Base-by-base conservation (phyloP, 2,888 invertebrate species). In the Microctonus aethiopoides region DNA sequence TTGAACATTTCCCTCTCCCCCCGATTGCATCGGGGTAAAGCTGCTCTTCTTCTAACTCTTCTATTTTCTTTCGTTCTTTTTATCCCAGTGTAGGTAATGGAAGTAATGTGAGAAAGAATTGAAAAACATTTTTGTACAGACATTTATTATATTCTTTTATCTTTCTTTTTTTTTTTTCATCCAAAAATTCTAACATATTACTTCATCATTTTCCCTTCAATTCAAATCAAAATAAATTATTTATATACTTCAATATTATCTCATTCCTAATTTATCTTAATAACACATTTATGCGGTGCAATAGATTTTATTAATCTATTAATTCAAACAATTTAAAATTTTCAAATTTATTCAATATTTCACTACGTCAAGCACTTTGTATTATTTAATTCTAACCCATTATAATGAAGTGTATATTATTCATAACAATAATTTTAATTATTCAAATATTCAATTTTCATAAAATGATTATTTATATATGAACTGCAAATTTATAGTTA, bases 101-200 rank as follows among this genome's bases (percentile, higher is more conserved):
- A 51, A 36, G 63, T 63, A 63, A 63, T 63, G 22, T 34, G n/a
- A 59, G 57, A 36, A 60, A 54, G 63, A 60, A 54, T 29, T 34
- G 66, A 63, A 63, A 63, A 63, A 63, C 52, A 63, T 52, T 63
- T 63, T 24, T 4, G 6, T 52, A 34, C 24, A 20, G 9, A 60
- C 60, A 26, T 59, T n/a, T 32, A 11, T 39, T 59, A 22, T 29
- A 26, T 61, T 41, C 22, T 11, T 0, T 2, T 6, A 32, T 59
- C 20, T 46, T 32, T 34, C 46, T 26, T 32, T 46, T 26, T 26
- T 32, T 46, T 26, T 39, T 41, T 20, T 61, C 34, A 36, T n/a
- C 16, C n/a, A 32, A 52, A 51, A 39, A 62, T 36, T 64, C 54
- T 36, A 46, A 51, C 54, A 2, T 41, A 60, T 39, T 24, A 46